Percentiles rank a stretch among this genome's conserved stretches.
Conservation (phyloP, 2,797 vertebrate genomes). For the Sylvilagus floridanus region DNA sequence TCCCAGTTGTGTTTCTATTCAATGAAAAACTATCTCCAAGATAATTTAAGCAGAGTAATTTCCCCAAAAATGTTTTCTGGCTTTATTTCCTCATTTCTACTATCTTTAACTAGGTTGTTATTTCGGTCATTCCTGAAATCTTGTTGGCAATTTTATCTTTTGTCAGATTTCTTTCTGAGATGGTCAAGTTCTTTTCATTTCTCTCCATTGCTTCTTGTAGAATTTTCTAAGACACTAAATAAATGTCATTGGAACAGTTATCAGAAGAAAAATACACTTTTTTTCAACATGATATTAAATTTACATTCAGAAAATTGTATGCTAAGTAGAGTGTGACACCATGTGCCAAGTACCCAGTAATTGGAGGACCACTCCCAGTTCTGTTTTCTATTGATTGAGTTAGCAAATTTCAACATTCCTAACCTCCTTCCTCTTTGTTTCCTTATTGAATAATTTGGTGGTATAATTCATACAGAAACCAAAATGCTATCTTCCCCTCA, state of each 20-base stretch:
- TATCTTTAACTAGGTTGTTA: background rate
- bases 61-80: conserved; percentile 26
- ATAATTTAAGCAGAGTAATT: conserved; percentile 16
- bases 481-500: background rate
- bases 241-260: background rate
- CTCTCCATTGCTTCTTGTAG: background rate
- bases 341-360: background rate
- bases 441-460: background rate
- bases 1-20: conserved; percentile 55
- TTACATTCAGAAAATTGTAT: background rate
- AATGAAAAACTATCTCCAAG: conserved; percentile 33
- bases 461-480: conserved; percentile 13
- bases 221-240: conserved; percentile 18
- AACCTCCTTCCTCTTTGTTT: background rate
- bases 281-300: background rate
- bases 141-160: conserved; percentile 8
- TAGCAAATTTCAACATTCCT: background rate
- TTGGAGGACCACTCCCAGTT: background rate
- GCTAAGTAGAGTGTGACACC: background rate
- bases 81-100: background rate
- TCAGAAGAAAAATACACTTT: background rate
- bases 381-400: background rate
- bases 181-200: background rate
- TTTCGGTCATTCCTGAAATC: background rate
- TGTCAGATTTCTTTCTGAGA: conserved; percentile 11